Base-by-base conservation (phyloP, 2,888 invertebrate genomes). In the Ethmia dodecea region DNA sequence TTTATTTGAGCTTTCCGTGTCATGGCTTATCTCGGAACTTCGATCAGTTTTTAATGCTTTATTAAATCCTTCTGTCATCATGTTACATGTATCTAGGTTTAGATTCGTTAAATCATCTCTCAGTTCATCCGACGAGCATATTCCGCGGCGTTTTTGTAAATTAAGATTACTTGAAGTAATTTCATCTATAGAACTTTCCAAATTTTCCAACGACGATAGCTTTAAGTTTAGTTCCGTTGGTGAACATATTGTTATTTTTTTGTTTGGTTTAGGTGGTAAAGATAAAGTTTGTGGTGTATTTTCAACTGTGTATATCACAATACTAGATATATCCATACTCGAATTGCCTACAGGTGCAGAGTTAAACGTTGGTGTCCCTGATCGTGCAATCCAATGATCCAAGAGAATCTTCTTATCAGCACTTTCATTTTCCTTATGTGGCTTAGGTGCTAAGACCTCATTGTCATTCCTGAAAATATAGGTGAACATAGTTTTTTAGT, bases 111-210 rank as follows among this genome's bases (percentile, higher is more conserved):
- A 66, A 45, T 77, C 74, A 30, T 81, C 70, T 47, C 77, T 75
- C 10, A 89, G 56, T 43, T 87, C 88, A 50, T 83, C 87, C 9
- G 88, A 79, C 1, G 88, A 87, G 56, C 88, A 89, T 49, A 89
- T 89, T 5, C 88, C 89, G 35, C 89, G 71, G 2, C 89, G 78
- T 60, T 88, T 89, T 50, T 88, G 86, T 27, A 83, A 65, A 43
- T 80, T 81, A 25, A 87, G 49, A 42, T 71, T 81, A 39, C 68
- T 73, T 1, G 78, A 63, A 13, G 83, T 81, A 27, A 86, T 76
- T 62, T 81, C 79, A 45, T 84, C 81, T 35, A 84, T 78, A 5
- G 84, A 81, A 41, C 81, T 81, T 55, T 83, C 86, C 42, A 80
- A 52, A 45, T 68, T 77, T 35, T 78, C 75, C 45, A 77, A 64